Conservation (phyloP, 2,797 vertebrate species). For the Neomorphus geoffroyi region DNA sequence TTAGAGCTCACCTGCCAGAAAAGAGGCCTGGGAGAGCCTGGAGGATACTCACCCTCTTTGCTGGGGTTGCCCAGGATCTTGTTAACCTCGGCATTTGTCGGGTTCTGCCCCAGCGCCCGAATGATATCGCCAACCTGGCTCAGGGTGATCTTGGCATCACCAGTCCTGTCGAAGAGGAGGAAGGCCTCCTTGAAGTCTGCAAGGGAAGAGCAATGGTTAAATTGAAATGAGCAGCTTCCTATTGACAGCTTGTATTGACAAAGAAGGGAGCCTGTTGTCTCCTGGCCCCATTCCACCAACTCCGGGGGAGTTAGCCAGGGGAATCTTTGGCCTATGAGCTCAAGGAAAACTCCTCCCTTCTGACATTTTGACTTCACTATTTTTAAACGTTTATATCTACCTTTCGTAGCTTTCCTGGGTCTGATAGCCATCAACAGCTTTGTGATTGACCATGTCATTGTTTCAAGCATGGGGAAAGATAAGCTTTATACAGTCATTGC, state of each 20-base stretch:
- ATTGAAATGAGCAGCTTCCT: neutral
- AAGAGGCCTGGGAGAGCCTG: accelerated
- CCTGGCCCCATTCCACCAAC: neutral
- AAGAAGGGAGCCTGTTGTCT: neutral
- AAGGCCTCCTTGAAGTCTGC: conserved; percentile 99
- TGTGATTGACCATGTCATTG: neutral
- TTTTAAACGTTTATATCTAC: conserved; percentile 41
- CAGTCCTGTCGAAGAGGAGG: conserved; percentile 97
- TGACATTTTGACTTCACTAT: conserved; percentile 44
- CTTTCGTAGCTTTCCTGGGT: neutral
- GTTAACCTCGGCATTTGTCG: conserved; percentile 89
- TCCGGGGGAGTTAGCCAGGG: neutral
- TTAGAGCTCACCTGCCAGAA: neutral
- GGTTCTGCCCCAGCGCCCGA: conserved; percentile 97
- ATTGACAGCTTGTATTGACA: neutral
- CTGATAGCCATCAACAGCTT: neutral
- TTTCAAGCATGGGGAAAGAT: neutral
- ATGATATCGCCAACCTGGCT: conserved; percentile 94
- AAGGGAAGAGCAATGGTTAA: conserved; percentile 37
- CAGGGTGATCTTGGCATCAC: conserved; percentile 89
- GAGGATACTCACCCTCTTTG: conserved; percentile 82
- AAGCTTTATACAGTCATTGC: neutral
- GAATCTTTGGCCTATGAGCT: neutral
- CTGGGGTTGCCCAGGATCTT: conserved; percentile 89
- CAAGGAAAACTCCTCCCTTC: conserved; percentile 36